Percentiles rank a stretch among this genome's conserved stretches.
Evolutionary conservation across 2,113 vertebrate genomes (phyloP).

Genomic region (Scophthalmus maximus): DNA sequence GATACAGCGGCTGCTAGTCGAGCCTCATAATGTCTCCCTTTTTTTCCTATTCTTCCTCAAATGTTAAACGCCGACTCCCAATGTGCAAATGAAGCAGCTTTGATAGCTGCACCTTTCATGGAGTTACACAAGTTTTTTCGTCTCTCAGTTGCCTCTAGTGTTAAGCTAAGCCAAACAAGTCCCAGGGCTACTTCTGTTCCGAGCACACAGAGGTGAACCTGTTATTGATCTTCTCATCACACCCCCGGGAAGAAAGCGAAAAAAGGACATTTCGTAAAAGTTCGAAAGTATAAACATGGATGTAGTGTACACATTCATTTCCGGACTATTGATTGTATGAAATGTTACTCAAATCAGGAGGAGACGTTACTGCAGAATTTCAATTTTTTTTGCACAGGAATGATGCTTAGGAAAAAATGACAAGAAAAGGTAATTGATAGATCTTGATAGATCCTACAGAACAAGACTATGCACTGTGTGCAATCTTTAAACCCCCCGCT

Average conservation of each 20-base stretch:
- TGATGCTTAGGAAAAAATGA: too few species aligned
- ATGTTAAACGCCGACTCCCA: neutral
- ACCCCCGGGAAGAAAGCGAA: neutral
- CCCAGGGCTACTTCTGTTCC: neutral
- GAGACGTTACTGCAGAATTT: neutral
- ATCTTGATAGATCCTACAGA: neutral
- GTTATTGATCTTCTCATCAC: conserved; percentile 5
- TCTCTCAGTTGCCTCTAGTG: neutral
- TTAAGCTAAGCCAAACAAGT: neutral
- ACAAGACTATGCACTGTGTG: neutral
- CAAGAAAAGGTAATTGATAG: too few species aligned
- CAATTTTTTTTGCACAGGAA: too few species aligned
- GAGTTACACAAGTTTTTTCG: neutral
- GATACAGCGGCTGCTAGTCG: neutral
- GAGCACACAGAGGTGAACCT: neutral
- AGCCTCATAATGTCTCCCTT: neutral
- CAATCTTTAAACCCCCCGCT: conserved; percentile 24
- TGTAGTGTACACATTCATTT: neutral
- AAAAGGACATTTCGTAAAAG: neutral
- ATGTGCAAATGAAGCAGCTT: neutral
- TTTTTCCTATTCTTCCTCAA: neutral
- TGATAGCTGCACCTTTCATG: neutral
- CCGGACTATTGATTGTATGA: too few species aligned
- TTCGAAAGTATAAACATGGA: neutral
- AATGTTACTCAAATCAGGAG: too few species aligned